Conservation (phyloP, 1,140 invertebrate species). For the Scaptomyza montana region DNA sequence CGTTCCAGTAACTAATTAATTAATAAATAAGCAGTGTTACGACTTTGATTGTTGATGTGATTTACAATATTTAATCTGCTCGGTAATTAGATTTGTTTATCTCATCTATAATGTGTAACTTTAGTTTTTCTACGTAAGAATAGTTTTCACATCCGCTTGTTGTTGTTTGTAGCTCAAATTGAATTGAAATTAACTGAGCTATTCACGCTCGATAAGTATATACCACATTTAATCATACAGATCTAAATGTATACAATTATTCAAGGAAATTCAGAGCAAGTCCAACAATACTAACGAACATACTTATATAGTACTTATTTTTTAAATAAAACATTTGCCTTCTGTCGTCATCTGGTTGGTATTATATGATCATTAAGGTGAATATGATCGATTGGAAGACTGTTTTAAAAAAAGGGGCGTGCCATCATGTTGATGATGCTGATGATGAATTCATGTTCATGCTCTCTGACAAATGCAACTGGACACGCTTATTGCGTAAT, state of each 20-base stretch:
- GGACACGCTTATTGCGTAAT: constrained; percentile 79
- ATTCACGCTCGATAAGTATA: neutral
- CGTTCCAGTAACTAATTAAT: too few relatives aligned
- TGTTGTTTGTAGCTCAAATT: neutral
- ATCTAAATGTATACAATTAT: neutral
- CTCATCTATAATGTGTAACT: neutral
- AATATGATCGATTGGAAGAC: constrained; percentile 64
- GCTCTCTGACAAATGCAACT: constrained; percentile 58
- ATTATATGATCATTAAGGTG: constrained; percentile 76
- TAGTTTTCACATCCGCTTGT: neutral
- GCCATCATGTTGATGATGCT: constrained; percentile 56
- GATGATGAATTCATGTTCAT: constrained; percentile 70
- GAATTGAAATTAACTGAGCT: neutral
- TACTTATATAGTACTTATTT: neutral
- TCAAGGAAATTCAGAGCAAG: neutral
- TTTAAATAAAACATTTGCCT: neutral
- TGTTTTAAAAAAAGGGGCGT: constrained; percentile 60
- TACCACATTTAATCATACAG: neutral
- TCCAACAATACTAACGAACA: neutral
- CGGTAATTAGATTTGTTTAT: neutral
- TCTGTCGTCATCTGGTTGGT: constrained; percentile 1
- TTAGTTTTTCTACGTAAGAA: neutral
- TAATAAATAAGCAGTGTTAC: neutral
- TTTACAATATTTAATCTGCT: neutral
- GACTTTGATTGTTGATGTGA: neutral